phyloP scores from a whole-genome alignment of 2,888 invertebrate genomes.

The Euplagia quadripunctaria region DNA sequence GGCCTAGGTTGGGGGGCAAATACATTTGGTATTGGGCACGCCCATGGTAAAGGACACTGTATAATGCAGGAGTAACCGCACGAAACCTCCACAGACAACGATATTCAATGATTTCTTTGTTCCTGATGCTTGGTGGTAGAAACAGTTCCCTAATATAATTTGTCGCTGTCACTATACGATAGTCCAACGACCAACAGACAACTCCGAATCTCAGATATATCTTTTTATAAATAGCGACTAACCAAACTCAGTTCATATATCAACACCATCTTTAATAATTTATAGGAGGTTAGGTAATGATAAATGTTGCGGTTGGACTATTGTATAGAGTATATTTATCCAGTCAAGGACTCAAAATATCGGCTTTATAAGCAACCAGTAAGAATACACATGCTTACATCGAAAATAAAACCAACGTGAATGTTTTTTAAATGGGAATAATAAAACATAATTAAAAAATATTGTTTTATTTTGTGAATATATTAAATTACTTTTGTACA shows the following conservation, averaged over 20 bases:
- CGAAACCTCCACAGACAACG: no score
- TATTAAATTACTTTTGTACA: not conserved
- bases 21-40: no score
- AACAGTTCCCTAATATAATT: not conserved
- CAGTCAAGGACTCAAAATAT: not conserved
- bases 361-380: slow-evolving; percentile 9
- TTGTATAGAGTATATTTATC: not conserved
- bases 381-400: slow-evolving; percentile 50
- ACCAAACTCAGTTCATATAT: not conserved
- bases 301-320: not conserved
- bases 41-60: no score
- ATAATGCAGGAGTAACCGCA: no score
- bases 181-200: slow-evolving; percentile 1
- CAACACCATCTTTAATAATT: not conserved
- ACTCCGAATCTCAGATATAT: not conserved
- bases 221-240: not conserved
- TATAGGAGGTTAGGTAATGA: not conserved
- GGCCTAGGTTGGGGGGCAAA: no score
- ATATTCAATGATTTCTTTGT: not conserved
- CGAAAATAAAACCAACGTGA: slow-evolving; percentile 53
- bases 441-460: slow-evolving; percentile 49
- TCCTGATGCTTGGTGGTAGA: slow-evolving; percentile 36
- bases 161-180: not conserved
- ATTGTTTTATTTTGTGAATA: slow-evolving; percentile 35
- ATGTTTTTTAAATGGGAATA: slow-evolving; percentile 64